These are phyloP conservation scores for Spea bombifrons DNA, from an alignment of 2,113 vertebrate species.

Conservation along the genomic window DNA sequence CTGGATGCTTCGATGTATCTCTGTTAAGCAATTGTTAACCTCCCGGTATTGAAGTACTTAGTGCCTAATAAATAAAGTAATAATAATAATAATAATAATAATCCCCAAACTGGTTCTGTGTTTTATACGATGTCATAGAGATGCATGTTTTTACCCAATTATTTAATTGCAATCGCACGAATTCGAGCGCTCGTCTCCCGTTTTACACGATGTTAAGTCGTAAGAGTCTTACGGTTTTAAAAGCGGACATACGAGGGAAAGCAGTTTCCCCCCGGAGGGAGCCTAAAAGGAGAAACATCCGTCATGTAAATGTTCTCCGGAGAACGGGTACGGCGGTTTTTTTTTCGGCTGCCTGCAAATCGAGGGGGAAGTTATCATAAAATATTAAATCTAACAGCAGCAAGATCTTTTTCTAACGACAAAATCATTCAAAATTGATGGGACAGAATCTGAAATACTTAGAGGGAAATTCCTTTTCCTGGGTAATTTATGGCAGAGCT, in stretches of 20 bases:
- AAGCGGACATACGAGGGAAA: slow-evolving; percentile 11
- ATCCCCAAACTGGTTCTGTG: too few species aligned
- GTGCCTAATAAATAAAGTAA: too few species aligned
- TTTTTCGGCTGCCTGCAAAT: slow-evolving; percentile 17
- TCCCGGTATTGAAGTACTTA: too few species aligned
- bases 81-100: too few species aligned
- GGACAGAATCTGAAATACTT: slow-evolving; percentile 38
- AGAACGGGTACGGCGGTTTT: slow-evolving; percentile 22
- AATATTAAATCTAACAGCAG: slow-evolving; percentile 44
- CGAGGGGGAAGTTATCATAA: slow-evolving; percentile 34
- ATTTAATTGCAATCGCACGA: too few species aligned
- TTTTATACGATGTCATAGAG: too few species aligned
- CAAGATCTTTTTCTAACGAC: slow-evolving; percentile 42
- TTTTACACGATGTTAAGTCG: slow-evolving; percentile 23
- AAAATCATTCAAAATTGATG: slow-evolving; percentile 48
- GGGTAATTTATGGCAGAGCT: slow-evolving; percentile 34
- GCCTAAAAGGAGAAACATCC: slow-evolving; percentile 27
- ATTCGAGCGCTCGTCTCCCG: too few species aligned
- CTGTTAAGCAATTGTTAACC: too few species aligned
- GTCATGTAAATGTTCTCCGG: slow-evolving; percentile 42
- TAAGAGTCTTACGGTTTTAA: slow-evolving; percentile 17
- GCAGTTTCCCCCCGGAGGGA: slow-evolving; percentile 8
- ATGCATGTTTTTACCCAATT: too few species aligned
- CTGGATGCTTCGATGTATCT: too few species aligned
- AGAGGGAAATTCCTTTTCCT: slow-evolving; percentile 27